These are phyloP conservation scores for Oncorhynchus kisutch DNA, from an alignment of 2,113 vertebrate species.

Conservation along the genomic window DNA sequence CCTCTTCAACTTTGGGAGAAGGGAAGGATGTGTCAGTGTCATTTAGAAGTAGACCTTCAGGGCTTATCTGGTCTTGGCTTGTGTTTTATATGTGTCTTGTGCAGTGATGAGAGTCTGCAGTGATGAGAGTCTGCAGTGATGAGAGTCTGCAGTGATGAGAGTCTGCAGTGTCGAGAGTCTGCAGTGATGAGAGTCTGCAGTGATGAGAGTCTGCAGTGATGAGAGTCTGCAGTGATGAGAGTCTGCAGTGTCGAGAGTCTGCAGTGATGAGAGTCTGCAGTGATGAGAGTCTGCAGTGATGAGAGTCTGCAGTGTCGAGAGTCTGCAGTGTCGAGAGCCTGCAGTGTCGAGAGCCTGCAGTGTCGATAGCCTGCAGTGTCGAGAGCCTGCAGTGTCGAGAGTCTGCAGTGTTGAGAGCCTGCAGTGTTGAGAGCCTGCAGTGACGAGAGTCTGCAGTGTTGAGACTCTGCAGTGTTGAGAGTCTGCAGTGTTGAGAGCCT, in stretches of 20 bases:
- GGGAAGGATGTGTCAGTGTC: slow-evolving; percentile 1
- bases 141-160: slow-evolving; percentile 14
- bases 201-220: too few species aligned
- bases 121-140: slow-evolving; percentile 14
- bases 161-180: not conserved
- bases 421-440: slow-evolving; percentile 10
- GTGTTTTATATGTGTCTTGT: slow-evolving; percentile 18
- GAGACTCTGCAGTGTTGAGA: too few species aligned
- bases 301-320: too few species aligned
- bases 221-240: too few species aligned
- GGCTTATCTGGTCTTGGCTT: not conserved
- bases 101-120: slow-evolving; percentile 14
- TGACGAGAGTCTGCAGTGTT: not conserved
- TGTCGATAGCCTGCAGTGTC: too few species aligned
- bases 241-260: slow-evolving; percentile 6
- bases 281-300: slow-evolving; percentile 9
- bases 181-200: too few species aligned
- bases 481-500: too few species aligned
- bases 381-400: too few species aligned
- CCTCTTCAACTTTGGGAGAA: slow-evolving; percentile 1
- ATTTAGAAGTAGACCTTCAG: slow-evolving; percentile 3
- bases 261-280: not conserved
- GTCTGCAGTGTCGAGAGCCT: too few species aligned
- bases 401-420: too few species aligned
- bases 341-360: too few species aligned